Evolutionary conservation across 2,113 vertebrate species (phyloP).

Genomic region (Oncorhynchus mykiss): DNA sequence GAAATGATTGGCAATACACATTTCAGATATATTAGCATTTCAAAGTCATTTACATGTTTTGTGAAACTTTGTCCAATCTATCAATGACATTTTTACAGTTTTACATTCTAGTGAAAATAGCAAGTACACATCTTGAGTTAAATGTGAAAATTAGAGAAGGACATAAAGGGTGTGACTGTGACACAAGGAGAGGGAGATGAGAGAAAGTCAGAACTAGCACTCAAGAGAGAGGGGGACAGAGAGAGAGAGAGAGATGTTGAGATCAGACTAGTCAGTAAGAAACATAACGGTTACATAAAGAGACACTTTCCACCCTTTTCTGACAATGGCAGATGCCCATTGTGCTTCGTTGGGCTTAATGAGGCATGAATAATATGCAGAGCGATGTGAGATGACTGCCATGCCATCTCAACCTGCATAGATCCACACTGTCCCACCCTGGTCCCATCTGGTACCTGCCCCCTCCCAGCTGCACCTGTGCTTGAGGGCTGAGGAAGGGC

Average conservation of each 20-base stretch:
- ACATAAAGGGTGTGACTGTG: background rate
- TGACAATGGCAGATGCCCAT: slow-evolving; percentile 36
- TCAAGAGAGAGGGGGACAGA: background rate
- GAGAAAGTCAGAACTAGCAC: too few relatives aligned
- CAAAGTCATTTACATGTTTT: background rate
- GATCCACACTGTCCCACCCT: slow-evolving; percentile 34
- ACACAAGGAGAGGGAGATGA: background rate
- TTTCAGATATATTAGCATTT: slow-evolving; percentile 43
- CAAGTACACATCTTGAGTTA: background rate
- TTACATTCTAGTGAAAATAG: background rate
- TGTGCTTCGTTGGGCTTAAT: slow-evolving; percentile 62
- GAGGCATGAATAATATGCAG: slow-evolving; percentile 69
- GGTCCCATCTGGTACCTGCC: slow-evolving; percentile 62
- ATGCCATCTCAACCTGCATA: slow-evolving; percentile 43
- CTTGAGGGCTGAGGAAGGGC: slow-evolving; percentile 51
- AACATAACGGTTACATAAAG: background rate
- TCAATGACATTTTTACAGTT: background rate
- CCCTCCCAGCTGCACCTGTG: slow-evolving; percentile 52
- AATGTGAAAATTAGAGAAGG: background rate
- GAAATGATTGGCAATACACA: slow-evolving; percentile 26
- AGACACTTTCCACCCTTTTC: background rate
- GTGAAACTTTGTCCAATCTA: slow-evolving; percentile 15
- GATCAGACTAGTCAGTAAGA: background rate
- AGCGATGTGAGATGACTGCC: slow-evolving; percentile 50
- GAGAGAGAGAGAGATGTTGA: background rate